A percentile compares a stretch with the other conserved stretches of the same genome.
Evolutionary conservation across 2,797 vertebrate species (phyloP).

Genomic region (Euthynnus affinis): DNA sequence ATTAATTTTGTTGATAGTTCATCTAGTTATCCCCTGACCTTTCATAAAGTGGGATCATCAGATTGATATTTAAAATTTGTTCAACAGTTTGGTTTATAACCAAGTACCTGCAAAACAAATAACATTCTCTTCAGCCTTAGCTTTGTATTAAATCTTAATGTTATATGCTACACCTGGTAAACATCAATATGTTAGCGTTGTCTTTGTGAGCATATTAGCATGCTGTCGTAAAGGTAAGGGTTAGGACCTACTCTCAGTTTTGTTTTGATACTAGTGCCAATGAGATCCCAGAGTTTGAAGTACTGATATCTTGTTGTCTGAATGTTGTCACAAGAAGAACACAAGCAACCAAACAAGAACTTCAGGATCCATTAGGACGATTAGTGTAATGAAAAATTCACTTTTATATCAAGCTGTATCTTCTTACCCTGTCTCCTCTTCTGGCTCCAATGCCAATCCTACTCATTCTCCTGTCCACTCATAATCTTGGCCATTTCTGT

Average conservation of each 20-base stretch:
- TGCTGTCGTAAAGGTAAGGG: too few species aligned
- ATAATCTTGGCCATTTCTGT: constrained; percentile 42
- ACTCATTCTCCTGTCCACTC: constrained; percentile 21
- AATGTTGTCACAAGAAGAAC: not conserved
- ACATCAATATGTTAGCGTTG: not conserved
- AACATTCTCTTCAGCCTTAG: too few species aligned
- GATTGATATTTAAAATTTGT: not conserved
- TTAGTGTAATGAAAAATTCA: not conserved
- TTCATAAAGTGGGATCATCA: too few species aligned
- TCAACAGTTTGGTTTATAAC: not conserved
- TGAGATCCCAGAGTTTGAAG: too few species aligned
- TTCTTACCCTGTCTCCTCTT: not conserved
- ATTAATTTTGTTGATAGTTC: not conserved
- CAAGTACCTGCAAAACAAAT: too few species aligned
- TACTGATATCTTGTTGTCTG: too few species aligned
- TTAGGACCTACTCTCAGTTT: too few species aligned
- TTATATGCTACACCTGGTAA: too few species aligned
- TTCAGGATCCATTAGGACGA: not conserved
- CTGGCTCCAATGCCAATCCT: constrained; percentile 23
- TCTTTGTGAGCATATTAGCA: not conserved
- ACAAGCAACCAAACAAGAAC: not conserved
- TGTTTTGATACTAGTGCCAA: too few species aligned
- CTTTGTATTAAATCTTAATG: too few species aligned
- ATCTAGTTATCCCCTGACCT: not conserved
- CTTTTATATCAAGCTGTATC: constrained; percentile 4